Percentiles rank a stretch among this genome's conserved stretches.
Evolutionary conservation across 2,797 vertebrate species (phyloP).

Genomic region (Coilia nasus): DNA sequence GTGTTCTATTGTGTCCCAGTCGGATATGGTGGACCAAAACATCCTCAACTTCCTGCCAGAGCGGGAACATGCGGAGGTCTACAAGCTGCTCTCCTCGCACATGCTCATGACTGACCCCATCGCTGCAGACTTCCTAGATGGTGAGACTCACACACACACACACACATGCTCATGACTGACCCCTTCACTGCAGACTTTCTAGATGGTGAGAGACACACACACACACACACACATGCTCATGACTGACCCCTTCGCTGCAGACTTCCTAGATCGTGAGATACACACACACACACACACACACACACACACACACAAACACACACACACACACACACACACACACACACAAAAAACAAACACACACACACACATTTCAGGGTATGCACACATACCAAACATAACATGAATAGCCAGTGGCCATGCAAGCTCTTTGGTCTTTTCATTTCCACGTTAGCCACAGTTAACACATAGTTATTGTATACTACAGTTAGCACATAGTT

Average conservation of each 20-base stretch:
- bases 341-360: conserved; percentile 36
- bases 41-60: conserved; percentile 94
- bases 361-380: too few species aligned
- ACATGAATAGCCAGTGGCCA: too few species aligned
- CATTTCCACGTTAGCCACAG: too few species aligned
- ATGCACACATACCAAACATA: too few species aligned
- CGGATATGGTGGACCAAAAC: conserved; percentile 93
- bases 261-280: conserved; percentile 84
- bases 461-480: neutral
- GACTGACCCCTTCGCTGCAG: conserved; percentile 77
- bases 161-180: conserved; percentile 76
- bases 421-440: too few species aligned
- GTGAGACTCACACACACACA: conserved; percentile 67
- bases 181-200: conserved; percentile 81
- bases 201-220: conserved; percentile 74
- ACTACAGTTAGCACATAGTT: too few species aligned
- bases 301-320: too few species aligned
- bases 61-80: conserved; percentile 87
- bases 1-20: conserved; percentile 79
- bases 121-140: conserved; percentile 82
- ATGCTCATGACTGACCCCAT: conserved; percentile 80
- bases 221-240: conserved; percentile 76
- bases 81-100: conserved; percentile 84
- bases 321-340: conserved; percentile 29
- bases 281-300: conserved; percentile 31